These are phyloP conservation scores for Pseudobourletiella spinata DNA, from an alignment of 1,140 invertebrate genomes.

Conservation along the genomic window DNA sequence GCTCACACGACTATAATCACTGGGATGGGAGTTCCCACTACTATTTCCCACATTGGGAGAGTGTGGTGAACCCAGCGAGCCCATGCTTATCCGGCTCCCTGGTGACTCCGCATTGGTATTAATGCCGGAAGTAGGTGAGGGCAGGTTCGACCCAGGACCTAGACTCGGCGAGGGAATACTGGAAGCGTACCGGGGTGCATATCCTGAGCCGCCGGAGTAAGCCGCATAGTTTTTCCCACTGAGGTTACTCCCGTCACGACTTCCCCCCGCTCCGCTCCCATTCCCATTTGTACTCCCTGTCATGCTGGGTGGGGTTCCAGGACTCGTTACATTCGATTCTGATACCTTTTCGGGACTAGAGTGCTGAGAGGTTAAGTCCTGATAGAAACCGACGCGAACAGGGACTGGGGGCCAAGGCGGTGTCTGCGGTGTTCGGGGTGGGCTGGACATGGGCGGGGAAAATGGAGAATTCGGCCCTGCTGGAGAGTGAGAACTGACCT, in stretches of 20 bases:
- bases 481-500: conserved; percentile 33
- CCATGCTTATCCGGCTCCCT: conserved; percentile 2
- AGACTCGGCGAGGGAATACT: conserved; percentile 19
- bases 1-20: not conserved
- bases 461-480: conserved; percentile 34
- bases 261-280: not conserved
- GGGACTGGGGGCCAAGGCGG: conserved; percentile 26
- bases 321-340: conserved; percentile 24
- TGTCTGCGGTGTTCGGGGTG: conserved; percentile 24
- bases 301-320: conserved; percentile 27
- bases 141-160: conserved; percentile 13
- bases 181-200: conserved; percentile 19
- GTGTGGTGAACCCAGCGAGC: conserved; percentile 12
- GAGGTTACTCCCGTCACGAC: not conserved
- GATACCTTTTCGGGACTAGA: conserved; percentile 34
- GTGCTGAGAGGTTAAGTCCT: conserved; percentile 31
- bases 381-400: conserved; percentile 34
- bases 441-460: conserved; percentile 23
- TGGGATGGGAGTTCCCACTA: not conserved
- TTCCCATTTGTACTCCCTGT: conserved; percentile 1
- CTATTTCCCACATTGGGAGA: conserved; percentile 12
- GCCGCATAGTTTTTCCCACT: conserved; percentile 1
- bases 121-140: conserved; percentile 4
- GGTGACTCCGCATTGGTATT: conserved; percentile 15
- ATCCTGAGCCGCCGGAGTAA: conserved; percentile 6